A percentile compares a stretch with the other conserved stretches of the same genome.
Conservation (phyloP, 2,888 invertebrate species). For the Melieria picta region DNA sequence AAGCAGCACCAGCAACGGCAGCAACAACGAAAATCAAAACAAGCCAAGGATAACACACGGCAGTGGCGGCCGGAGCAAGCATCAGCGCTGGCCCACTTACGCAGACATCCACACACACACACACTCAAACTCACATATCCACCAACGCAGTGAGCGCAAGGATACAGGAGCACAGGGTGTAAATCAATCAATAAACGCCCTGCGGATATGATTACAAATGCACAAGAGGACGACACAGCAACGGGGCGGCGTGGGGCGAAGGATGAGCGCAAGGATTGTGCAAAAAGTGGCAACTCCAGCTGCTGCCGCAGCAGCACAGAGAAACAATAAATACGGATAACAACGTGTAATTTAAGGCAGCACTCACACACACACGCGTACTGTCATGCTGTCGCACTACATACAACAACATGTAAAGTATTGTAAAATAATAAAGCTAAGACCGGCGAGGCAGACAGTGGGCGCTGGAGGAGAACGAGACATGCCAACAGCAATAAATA, state of each 20-base stretch:
- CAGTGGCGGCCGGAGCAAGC: too few relatives aligned
- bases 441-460: neutral
- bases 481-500: too few relatives aligned
- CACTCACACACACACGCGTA: neutral
- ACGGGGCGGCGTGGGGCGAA: neutral
- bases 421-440: neutral
- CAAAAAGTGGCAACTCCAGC: too few relatives aligned
- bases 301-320: neutral
- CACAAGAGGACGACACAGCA: constrained; percentile 12
- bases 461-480: neutral
- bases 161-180: constrained; percentile 16
- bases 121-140: neutral
- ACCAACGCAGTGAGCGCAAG: neutral
- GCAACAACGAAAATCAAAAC: constrained; percentile 4
- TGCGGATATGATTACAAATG: constrained; percentile 28
- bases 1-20: neutral
- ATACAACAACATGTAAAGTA: neutral
- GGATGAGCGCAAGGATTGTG: neutral
- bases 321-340: constrained; percentile 10
- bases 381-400: neutral
- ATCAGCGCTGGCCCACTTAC: neutral
- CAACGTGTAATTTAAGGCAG: constrained; percentile 19
- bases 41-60: neutral
- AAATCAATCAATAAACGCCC: constrained; percentile 39
- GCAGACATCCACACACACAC: constrained; percentile 3